phyloP scores from a whole-genome alignment of 2,797 vertebrate genomes.

The Malacoraja senta region DNA sequence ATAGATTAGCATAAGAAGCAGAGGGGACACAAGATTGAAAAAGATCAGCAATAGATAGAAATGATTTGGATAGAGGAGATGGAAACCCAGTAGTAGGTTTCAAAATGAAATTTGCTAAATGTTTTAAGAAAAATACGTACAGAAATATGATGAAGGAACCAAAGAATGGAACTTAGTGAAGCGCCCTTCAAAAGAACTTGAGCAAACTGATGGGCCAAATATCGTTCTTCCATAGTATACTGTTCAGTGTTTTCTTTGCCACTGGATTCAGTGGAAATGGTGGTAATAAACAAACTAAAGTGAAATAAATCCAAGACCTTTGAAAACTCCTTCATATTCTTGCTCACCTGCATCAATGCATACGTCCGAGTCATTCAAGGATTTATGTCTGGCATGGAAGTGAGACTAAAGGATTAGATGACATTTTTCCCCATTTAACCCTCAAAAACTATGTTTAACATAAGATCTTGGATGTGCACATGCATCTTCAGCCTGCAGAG shows the following conservation, averaged over 20 bases:
- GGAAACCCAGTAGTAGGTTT: neutral
- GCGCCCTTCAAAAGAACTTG: neutral
- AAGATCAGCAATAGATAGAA: neutral
- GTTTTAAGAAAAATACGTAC: neutral
- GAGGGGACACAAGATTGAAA: neutral
- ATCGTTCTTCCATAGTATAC: neutral
- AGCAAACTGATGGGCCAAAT: neutral
- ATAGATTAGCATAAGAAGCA: neutral
- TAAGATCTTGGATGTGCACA: too few relatives aligned
- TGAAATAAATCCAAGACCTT: neutral
- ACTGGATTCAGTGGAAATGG: neutral
- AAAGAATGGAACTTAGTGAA: neutral
- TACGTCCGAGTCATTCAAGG: too few relatives aligned
- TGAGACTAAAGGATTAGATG: too few relatives aligned
- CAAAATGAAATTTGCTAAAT: neutral
- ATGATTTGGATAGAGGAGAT: neutral
- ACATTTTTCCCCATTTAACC: too few relatives aligned
- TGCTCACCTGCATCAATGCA: neutral
- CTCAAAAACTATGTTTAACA: too few relatives aligned
- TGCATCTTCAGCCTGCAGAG: too few relatives aligned
- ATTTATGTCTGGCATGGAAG: too few relatives aligned
- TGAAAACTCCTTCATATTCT: neutral
- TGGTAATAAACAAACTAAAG: neutral
- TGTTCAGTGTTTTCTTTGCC: neutral
- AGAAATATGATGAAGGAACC: neutral